These are phyloP conservation scores for Clostera curtula DNA, from an alignment of 2,888 invertebrate genomes.

Conservation along the genomic window DNA sequence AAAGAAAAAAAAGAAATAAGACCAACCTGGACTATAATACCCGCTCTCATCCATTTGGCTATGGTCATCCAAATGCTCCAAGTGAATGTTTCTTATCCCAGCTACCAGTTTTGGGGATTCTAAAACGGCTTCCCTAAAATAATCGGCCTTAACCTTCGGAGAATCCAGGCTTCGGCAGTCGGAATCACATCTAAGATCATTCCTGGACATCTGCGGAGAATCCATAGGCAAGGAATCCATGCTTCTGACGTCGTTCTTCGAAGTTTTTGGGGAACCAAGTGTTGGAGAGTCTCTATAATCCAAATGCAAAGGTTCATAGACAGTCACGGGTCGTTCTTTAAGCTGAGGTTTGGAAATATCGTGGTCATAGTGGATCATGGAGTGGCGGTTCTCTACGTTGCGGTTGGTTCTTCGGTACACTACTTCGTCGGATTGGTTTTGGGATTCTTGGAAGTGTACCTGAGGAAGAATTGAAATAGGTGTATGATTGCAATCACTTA, in stretches of 20 bases:
- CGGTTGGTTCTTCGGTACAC: slow-evolving; percentile 57
- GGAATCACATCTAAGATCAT: slow-evolving; percentile 55
- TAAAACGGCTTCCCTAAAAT: slow-evolving; percentile 50
- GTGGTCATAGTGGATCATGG: slow-evolving; percentile 71
- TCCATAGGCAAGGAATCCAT: slow-evolving; percentile 65
- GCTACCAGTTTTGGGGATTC: slow-evolving; percentile 61
- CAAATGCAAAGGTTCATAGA: slow-evolving; percentile 62
- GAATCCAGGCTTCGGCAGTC: slow-evolving; percentile 61
- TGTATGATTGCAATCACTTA: too few relatives aligned
- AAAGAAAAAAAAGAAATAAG: not conserved
- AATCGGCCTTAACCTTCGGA: slow-evolving; percentile 58
- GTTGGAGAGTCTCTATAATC: slow-evolving; percentile 61
- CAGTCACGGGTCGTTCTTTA: slow-evolving; percentile 60
- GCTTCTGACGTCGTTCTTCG: slow-evolving; percentile 54
- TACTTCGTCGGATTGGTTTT: slow-evolving; percentile 37
- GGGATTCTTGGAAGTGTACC: slow-evolving; percentile 64
- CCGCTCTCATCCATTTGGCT: slow-evolving; percentile 71
- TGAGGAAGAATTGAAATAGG: slow-evolving; percentile 20
- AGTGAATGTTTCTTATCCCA: slow-evolving; percentile 55
- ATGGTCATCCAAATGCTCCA: slow-evolving; percentile 63
- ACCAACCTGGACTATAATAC: slow-evolving; percentile 63
- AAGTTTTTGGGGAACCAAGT: slow-evolving; percentile 58
- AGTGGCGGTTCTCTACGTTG: slow-evolving; percentile 61
- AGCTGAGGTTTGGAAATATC: slow-evolving; percentile 54
- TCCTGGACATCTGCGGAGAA: slow-evolving; percentile 58